These are phyloP conservation scores for Oenanthe oenanthe DNA, from an alignment of 2,113 vertebrate genomes.

Conservation along the genomic window DNA sequence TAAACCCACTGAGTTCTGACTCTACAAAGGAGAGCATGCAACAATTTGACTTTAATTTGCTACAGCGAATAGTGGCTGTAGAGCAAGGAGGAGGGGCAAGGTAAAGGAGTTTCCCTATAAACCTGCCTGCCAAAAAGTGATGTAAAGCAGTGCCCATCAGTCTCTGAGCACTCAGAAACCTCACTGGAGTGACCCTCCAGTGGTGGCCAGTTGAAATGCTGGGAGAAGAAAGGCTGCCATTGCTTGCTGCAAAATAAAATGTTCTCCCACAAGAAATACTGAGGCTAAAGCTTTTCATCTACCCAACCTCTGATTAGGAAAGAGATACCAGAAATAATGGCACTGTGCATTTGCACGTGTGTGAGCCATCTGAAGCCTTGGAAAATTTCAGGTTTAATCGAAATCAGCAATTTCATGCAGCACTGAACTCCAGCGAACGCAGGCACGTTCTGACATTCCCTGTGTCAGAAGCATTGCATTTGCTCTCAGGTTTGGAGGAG, in stretches of 20 bases:
- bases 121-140: not conserved
- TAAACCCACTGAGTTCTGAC: not conserved
- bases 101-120: not conserved
- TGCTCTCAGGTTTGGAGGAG: not conserved
- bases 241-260: not conserved
- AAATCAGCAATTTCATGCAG: not conserved
- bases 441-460: not conserved
- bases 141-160: not conserved
- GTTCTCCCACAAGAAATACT: not conserved
- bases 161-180: fast-evolving
- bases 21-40: not conserved
- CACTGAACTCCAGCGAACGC: fast-evolving
- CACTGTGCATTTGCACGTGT: not conserved
- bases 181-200: too few relatives aligned
- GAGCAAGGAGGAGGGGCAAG: not conserved
- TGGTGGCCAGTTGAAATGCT: not conserved
- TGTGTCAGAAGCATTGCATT: not conserved
- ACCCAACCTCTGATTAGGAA: not conserved
- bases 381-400: not conserved
- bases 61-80: fast-evolving
- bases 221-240: not conserved
- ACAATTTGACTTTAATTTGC: not conserved
- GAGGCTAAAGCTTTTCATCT: not conserved
- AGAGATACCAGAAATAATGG: not conserved
- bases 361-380: not conserved